phyloP scores from a whole-genome alignment of 2,888 invertebrate genomes.

The Tenthredo scrophulariae region DNA sequence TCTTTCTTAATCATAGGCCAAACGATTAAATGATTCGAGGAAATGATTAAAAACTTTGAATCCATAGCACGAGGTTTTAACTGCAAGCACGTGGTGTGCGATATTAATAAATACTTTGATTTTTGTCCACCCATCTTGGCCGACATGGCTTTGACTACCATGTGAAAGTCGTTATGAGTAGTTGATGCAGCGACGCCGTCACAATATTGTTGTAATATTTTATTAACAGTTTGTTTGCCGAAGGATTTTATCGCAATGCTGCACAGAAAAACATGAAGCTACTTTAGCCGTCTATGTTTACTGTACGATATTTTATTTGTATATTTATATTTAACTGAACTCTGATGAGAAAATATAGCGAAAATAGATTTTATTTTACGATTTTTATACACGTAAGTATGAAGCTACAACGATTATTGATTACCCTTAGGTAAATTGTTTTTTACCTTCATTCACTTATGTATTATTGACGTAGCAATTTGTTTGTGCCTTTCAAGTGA shows the following conservation, averaged over 20 bases:
- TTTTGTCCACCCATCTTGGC: constrained; percentile 27
- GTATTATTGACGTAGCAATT: background rate
- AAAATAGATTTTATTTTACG: background rate
- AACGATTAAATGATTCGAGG: background rate
- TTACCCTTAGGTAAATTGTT: background rate
- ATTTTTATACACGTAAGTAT: background rate
- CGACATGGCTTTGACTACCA: constrained; percentile 31
- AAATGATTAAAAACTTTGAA: constrained; percentile 4
- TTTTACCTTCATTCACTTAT: background rate
- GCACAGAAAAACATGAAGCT: constrained; percentile 23
- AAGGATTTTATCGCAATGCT: constrained; percentile 38
- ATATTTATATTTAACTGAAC: background rate
- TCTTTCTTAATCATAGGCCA: background rate
- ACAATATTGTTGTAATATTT: constrained; percentile 52
- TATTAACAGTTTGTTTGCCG: constrained; percentile 46
- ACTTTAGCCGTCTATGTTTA: constrained; percentile 5
- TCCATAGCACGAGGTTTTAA: background rate
- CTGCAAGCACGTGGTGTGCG: constrained; percentile 37
- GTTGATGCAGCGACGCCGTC: constrained; percentile 20
- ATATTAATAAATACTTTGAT: constrained; percentile 54
- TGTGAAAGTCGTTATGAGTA: constrained; percentile 52
- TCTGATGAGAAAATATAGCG: background rate
- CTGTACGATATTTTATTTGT: background rate
- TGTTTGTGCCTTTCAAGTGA: background rate
- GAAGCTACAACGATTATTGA: constrained; percentile 12